Evolutionary conservation across 2,113 vertebrate genomes (phyloP), one percentile per base, ranked within the genome.

Genomic region (Sinocyclocheilus rhinocerous): DNA sequence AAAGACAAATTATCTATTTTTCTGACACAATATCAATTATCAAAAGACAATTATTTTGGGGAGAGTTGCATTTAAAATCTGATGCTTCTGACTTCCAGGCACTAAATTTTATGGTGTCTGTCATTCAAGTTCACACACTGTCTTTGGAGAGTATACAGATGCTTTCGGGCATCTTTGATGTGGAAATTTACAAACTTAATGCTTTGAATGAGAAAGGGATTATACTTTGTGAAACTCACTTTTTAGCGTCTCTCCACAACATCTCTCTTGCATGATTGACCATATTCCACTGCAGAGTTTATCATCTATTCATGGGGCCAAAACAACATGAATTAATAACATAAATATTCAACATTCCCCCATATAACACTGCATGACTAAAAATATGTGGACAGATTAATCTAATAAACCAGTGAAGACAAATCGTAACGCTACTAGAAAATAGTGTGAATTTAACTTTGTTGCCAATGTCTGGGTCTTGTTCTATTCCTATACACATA

Each of bases 291-390:
- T 89, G 86, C 77, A 61, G 65, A 75, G 20, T 76, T 84, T 85
- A 87, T 91, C 81, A 90, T 91, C 90, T 89, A 92, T 93, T 91
- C 86, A 91, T 76, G n/a, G 63, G 45, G 20, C 67, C 67, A 83
- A 77, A 79, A 85, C 75, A 75, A 72, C 86, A 87, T 76, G 81
- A 85, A 75, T 85, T 55, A 39, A 83, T 72, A 39, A 67, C 73
- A 85, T 85, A 67, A 65, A 87, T 83, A 67, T 83, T 85, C 73
- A 79, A 52, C 42, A 26, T 69, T 83, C 6, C 16, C 8, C 45
- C 45, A 6, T 15, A 15, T 42, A 48, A 24, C 4, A 24, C 20
- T 20, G 8, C 39, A 24, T 24, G 13, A 50, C 22, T 26, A 76
- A 50, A 50, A 48, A 76, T 22, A 72, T 72, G 57, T 52, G 36